Evolutionary conservation across 37 sponge, comb jelly and placozoan genomes (phyloP).

Genomic region (Diacarnus erythraeanus): DNA sequence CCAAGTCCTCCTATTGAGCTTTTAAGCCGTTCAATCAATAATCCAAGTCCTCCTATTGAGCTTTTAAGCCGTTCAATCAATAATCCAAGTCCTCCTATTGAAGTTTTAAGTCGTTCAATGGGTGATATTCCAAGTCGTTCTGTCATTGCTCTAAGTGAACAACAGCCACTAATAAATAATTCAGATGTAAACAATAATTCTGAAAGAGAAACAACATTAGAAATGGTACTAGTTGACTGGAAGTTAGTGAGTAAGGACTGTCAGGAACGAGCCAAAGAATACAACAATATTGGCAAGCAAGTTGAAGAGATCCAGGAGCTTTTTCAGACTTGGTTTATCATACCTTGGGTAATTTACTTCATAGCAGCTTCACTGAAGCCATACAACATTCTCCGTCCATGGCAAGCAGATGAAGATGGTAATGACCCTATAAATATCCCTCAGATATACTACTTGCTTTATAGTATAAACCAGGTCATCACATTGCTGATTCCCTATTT

Average conservation of each 20-base stretch:
- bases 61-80: too few relatives aligned
- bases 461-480: conserved; percentile 21
- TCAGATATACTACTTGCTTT: not conserved
- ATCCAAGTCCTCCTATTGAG: too few relatives aligned
- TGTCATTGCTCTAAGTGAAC: not conserved
- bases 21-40: too few relatives aligned
- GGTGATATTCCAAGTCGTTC: too few relatives aligned
- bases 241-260: not conserved
- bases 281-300: conserved; percentile 8
- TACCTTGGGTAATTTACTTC: conserved; percentile 30
- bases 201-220: too few relatives aligned
- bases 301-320: not conserved
- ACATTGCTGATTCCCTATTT: conserved; percentile 8
- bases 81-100: too few relatives aligned
- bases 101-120: not conserved
- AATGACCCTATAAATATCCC: not conserved
- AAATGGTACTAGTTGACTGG: too few relatives aligned
- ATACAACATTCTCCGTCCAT: conserved; percentile 16
- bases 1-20: too few relatives aligned
- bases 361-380: conserved; percentile 7
- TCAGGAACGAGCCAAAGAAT: not conserved
- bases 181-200: not conserved
- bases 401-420: not conserved
- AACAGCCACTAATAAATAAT: not conserved
- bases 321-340: conserved; percentile 30